Base-by-base conservation (phyloP, 2,888 invertebrate species). In the Lydus trimaculatus region DNA sequence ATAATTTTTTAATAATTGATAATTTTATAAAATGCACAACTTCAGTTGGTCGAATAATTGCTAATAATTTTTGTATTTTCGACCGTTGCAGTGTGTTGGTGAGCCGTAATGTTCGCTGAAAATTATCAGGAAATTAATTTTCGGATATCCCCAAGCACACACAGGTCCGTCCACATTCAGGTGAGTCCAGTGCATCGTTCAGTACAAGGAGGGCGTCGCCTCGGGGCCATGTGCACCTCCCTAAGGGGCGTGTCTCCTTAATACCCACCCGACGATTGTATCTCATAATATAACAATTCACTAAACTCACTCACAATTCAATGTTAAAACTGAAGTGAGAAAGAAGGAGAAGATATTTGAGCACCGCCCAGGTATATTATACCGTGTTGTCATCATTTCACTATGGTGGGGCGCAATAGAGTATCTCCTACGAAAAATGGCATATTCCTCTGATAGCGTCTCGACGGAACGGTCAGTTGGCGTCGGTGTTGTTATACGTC, bases 381-480 rank as follows among this genome's bases (percentile, higher is more conserved):
- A 84, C 85, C 84, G 80, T 83, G 83, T 83, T 79, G 79, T 81
- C 84, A 81, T 75, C 70, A 67, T 66, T 69, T 72, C 61, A 65
- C 66, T 73, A 72, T 75, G 76, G 76, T 78, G 80, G 75, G 75
- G 73, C 71, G 73, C 71, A 77, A 73, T 72, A 65, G 75, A 75
- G 73, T 75, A 66, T 74, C n/a, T n/a, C 73, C 80, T 79, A 80
- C 78, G 80, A 84, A 83, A 84, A 84, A 84, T 83, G 83, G 84
- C 84, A 83, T 89, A 88, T 88, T 88, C 88, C 89, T 87, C 87
- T 87, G 86, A 85, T 78, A 80, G 77, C 79, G 87, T 86, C 87
- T 87, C 87, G 87, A 87, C 87, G 81, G 86, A 86, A 85, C 86
- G 87, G 81, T 82, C 82, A 85, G 85, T 86, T 84, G 86, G 85